Evolutionary conservation across 2,888 invertebrate species (phyloP).

Genomic region (Vesta saturnalis): DNA sequence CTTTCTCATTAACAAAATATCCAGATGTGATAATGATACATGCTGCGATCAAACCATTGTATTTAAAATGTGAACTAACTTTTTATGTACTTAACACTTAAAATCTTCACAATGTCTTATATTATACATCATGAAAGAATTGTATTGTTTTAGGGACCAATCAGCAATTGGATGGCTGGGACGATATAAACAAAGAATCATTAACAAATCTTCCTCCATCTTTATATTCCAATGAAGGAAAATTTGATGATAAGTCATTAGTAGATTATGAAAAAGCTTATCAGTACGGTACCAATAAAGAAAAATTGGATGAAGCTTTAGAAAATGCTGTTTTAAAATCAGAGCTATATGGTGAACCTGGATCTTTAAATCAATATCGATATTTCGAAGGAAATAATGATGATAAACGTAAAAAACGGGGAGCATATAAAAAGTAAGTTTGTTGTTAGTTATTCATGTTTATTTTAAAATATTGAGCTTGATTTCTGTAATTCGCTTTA

Average conservation of each 20-base stretch:
- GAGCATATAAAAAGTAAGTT: constrained; percentile 49
- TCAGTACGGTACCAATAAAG: constrained; percentile 58
- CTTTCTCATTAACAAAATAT: no score
- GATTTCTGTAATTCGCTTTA: no score
- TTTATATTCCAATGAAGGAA: constrained; percentile 49
- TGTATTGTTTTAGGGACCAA: constrained; percentile 19
- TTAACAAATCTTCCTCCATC: constrained; percentile 24
- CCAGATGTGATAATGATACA: no score
- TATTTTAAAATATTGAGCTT: no score
- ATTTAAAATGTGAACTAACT: no score
- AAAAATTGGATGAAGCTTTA: constrained; percentile 60
- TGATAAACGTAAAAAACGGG: constrained; percentile 52
- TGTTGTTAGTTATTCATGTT: background rate
- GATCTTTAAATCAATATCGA: constrained; percentile 63
- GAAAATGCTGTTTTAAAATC: constrained; percentile 72
- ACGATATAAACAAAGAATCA: constrained; percentile 23
- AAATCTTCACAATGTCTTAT: no score
- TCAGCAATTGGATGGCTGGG: constrained; percentile 22
- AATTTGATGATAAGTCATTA: constrained; percentile 56
- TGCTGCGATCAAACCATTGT: no score
- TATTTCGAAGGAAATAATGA: constrained; percentile 55
- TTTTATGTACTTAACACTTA: no score
- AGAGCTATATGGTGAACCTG: constrained; percentile 70
- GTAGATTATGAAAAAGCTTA: constrained; percentile 60
- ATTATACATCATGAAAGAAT: background rate